Conservation (phyloP, 1,140 invertebrate genomes). For the Odontomachus brunneus region DNA sequence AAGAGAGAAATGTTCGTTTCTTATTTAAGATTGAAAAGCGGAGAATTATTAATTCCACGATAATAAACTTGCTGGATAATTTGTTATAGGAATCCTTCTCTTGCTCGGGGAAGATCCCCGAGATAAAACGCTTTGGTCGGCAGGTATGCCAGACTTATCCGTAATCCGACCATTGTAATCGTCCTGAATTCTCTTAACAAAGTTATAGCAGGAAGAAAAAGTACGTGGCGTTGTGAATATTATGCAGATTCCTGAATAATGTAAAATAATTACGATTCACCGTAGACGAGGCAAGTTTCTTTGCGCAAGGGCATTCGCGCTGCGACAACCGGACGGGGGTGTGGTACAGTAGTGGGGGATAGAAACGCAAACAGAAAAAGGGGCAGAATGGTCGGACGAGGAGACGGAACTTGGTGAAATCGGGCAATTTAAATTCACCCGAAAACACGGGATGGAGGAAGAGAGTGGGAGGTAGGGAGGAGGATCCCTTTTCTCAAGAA, state of each 20-base stretch:
- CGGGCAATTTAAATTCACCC: slow-evolving; percentile 84
- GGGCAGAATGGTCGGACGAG: slow-evolving; percentile 14
- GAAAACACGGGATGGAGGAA: slow-evolving; percentile 71
- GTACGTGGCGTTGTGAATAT: slow-evolving; percentile 7
- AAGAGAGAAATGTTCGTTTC: neutral
- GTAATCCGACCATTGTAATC: slow-evolving; percentile 58
- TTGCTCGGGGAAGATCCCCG: slow-evolving; percentile 11
- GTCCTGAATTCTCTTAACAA: slow-evolving; percentile 29
- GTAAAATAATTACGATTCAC: slow-evolving; percentile 68
- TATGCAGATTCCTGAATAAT: slow-evolving; percentile 64
- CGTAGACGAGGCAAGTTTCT: slow-evolving; percentile 51
- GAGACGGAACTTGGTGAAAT: slow-evolving; percentile 74
- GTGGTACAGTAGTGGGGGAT: neutral
- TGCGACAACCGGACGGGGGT: neutral
- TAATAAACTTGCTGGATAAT: slow-evolving; percentile 30
- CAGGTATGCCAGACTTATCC: neutral
- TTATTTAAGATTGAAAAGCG: neutral
- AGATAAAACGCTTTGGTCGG: slow-evolving; percentile 15
- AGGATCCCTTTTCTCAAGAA: slow-evolving; percentile 82
- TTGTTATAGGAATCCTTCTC: slow-evolving; percentile 8
- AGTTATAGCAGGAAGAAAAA: neutral
- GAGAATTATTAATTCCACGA: slow-evolving; percentile 24
- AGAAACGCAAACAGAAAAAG: neutral
- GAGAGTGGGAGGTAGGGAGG: slow-evolving; percentile 37
- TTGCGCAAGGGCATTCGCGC: slow-evolving; percentile 51